A percentile compares a stretch with the other conserved stretches of the same genome.
These are phyloP conservation scores for Danio aesculapii DNA, from an alignment of 2,797 vertebrate species.

Conservation along the genomic window DNA sequence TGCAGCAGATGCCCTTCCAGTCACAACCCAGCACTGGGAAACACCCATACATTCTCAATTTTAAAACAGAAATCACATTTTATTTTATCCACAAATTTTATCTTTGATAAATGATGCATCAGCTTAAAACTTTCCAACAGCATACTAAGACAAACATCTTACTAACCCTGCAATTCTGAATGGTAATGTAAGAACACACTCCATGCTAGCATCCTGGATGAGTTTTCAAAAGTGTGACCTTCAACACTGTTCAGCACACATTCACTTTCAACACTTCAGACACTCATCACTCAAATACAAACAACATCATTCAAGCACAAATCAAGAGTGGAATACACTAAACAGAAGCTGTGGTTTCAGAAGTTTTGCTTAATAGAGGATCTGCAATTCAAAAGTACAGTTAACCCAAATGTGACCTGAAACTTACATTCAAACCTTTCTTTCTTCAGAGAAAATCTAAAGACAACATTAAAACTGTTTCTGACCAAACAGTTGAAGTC, in stretches of 20 bases:
- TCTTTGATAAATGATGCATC: no score
- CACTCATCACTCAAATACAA: conserved; percentile 4
- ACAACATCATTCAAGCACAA: conserved; percentile 1
- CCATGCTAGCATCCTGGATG: background rate
- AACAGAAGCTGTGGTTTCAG: background rate
- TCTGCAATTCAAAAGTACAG: background rate
- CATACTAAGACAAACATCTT: no score
- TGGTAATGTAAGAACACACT: background rate
- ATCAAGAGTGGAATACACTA: background rate
- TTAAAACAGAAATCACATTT: no score
- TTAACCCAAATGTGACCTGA: background rate
- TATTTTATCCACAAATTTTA: no score
- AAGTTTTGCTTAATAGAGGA: background rate
- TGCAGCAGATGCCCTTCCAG: no score
- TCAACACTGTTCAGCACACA: conserved; percentile 7
- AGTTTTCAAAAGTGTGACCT: background rate
- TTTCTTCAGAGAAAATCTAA: background rate
- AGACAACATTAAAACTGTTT: background rate
- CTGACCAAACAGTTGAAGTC: background rate
- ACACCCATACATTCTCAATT: no score
- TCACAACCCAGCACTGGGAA: no score
- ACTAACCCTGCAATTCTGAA: background rate
- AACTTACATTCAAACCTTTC: background rate
- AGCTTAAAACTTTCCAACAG: no score
- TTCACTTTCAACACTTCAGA: background rate